Evolutionary conservation across 2,888 invertebrate genomes (phyloP), one percentile per base, ranked within the genome.

Genomic region (Hipparchia sbordonii): DNA sequence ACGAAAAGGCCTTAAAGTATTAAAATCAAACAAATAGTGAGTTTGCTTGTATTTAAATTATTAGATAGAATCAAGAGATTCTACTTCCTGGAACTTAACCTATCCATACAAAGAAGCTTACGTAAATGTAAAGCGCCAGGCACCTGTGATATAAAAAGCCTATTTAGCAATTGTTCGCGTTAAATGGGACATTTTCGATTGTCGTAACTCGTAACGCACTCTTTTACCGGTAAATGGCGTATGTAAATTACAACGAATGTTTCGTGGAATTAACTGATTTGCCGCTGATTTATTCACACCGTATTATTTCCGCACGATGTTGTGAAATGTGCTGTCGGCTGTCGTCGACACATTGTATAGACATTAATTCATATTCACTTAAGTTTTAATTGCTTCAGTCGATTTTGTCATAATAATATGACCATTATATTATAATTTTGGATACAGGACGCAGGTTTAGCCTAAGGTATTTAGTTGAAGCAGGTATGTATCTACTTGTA

Each of bases 161-260:
- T 79, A 78, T 82, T 82, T 81, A 78, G 80, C 82, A 81, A 84
- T 85, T 85, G 82, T 79, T 76, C 78, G 72, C 75, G 52, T 81
- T 80, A 80, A 82, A 82, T 80, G 80, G 81, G 75, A 79, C 81
- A 79, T 82, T 82, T 79, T 76, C 81, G 77, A 78, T 80, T 77
- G 78, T 76, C 79, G 80, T 77, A 48, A 48, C 39, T 39, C 48
- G 48, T 48, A 82, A 83, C 82, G 82, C 79, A 82, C 81, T 84
- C 76, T 81, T 82, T 79, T 75, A 70, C 77, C 79, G 79, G 79
- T 79, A 79, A 79, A 80, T 73, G 75, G 78, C 74, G 80, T 79
- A 69, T 74, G 74, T 76, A 79, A 80, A 80, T 80, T 80, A 80
- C 79, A 74, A 75, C 76, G 74, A 79, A 79, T 78, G 78, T 80